These are phyloP conservation scores for Meiosimyza platycephala DNA, from an alignment of 2,888 invertebrate species.

Conservation along the genomic window DNA sequence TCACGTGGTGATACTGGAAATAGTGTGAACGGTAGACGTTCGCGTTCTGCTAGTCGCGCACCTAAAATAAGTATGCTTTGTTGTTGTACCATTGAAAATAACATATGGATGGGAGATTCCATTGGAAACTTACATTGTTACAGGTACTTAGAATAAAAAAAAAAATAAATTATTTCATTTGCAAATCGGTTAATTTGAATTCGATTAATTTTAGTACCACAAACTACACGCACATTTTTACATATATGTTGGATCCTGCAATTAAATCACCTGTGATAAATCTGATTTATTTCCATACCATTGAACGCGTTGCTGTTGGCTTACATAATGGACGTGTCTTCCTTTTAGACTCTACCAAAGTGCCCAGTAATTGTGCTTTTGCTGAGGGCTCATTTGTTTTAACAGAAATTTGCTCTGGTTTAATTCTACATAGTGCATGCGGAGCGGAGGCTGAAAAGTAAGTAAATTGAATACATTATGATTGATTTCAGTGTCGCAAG, in stretches of 20 bases:
- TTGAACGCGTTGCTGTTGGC: slow-evolving; percentile 84
- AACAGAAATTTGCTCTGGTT: slow-evolving; percentile 80
- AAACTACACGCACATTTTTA: slow-evolving; percentile 72
- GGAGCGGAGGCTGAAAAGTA: slow-evolving; percentile 68
- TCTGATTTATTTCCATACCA: slow-evolving; percentile 74
- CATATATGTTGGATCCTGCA: slow-evolving; percentile 77
- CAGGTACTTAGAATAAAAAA: slow-evolving; percentile 68
- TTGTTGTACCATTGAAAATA: slow-evolving; percentile 77
- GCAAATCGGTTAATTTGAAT: background rate
- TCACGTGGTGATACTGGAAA: slow-evolving; percentile 27
- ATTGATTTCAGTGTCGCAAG: too few relatives aligned
- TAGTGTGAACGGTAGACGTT: slow-evolving; percentile 1
- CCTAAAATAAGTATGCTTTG: slow-evolving; percentile 64
- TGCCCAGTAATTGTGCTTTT: slow-evolving; percentile 72
- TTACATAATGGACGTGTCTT: slow-evolving; percentile 83
- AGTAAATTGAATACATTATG: slow-evolving; percentile 38
- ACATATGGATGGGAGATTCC: slow-evolving; percentile 92
- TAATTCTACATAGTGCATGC: slow-evolving; percentile 76
- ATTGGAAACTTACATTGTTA: slow-evolving; percentile 87
- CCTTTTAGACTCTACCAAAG: slow-evolving; percentile 74
- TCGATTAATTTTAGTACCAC: slow-evolving; percentile 64
- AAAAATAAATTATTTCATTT: background rate
- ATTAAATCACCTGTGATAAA: slow-evolving; percentile 75
- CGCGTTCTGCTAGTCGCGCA: slow-evolving; percentile 54
- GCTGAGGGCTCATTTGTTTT: slow-evolving; percentile 82